Evolutionary conservation across 1,140 invertebrate genomes (phyloP), one percentile per base, ranked within the genome.

Genomic region (Cherax quadricarinatus): DNA sequence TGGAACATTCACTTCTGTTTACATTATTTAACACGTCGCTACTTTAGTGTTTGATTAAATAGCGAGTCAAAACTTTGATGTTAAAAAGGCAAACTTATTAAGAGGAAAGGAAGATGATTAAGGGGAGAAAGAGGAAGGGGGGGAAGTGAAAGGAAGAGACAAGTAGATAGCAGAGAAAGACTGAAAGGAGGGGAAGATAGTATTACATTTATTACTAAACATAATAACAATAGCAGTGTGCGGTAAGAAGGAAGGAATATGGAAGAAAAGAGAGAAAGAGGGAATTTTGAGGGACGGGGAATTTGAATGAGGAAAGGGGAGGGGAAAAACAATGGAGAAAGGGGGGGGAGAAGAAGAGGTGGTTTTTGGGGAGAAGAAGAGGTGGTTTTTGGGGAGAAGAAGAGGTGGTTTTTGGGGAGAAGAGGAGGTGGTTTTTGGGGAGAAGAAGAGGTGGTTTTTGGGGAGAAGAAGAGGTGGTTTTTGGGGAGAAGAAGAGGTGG

Each of bases 341-440:
- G 18, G 12, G 62, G 30, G 41, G 30, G 0, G 49, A 80, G 10
- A 80, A 41, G 60, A 51, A 88, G 75, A 79, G 78, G 80, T 24
- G 53, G 78, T 62, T 51, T n/a, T n/a, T n/a, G 41, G 30, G 0
- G 49, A 80, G 10, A 80, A 41, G 60, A 51, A 88, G 75, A 79
- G 78, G 80, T 24, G 53, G 78, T 62, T 51, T n/a, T n/a, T n/a
- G 41, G 30, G 0, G 49, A 80, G 10, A 80, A 41, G 60, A 51
- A 88, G 75, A 79, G 78, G 80, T 24, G 53, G 78, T 62, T 51
- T n/a, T n/a, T n/a, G n/a, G n/a, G n/a, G n/a, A n/a, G n/a, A n/a
- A n/a, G n/a, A n/a, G n/a, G n/a, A n/a, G n/a, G n/a, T n/a, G n/a
- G n/a, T n/a, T n/a, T n/a, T n/a, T n/a, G 41, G 30, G 0, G 49